A percentile compares a stretch with the other conserved stretches of the same genome.
phyloP scores from a whole-genome alignment of 2,797 vertebrate genomes.

The Phoeniculus purpureus region DNA sequence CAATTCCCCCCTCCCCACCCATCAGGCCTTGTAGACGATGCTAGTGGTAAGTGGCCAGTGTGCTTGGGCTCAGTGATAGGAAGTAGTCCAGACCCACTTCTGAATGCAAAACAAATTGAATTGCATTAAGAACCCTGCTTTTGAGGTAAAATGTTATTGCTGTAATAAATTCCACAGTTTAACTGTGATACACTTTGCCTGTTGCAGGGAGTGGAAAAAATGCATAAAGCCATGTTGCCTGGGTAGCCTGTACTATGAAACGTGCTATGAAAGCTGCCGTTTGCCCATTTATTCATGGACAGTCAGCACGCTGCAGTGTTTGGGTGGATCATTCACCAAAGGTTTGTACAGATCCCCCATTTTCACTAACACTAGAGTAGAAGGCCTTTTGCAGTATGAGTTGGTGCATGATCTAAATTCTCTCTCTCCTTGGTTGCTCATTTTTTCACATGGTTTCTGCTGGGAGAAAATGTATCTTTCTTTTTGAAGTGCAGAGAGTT shows the following conservation, averaged over 20 bases:
- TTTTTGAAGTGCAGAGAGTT: background rate
- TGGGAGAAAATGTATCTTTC: background rate
- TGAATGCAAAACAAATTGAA: background rate
- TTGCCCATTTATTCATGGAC: background rate
- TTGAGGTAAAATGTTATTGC: background rate
- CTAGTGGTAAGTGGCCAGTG: background rate
- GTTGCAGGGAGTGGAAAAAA: background rate
- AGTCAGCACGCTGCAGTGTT: background rate
- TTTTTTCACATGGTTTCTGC: background rate
- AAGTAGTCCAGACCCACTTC: background rate
- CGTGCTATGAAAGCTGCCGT: background rate
- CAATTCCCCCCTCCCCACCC: background rate
- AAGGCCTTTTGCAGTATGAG: background rate
- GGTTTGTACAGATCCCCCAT: background rate
- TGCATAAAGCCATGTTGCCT: background rate
- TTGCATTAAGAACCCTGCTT: background rate
- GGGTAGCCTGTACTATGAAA: background rate
- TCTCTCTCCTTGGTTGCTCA: fast-evolving
- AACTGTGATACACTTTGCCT: background rate
- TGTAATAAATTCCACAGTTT: background rate
- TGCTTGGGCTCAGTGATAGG: background rate
- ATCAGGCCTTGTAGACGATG: background rate
- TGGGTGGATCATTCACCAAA: background rate
- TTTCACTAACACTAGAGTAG: background rate
- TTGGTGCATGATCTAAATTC: background rate